Conservation (phyloP, 2,113 vertebrate genomes). For the Zapus hudsonius region DNA sequence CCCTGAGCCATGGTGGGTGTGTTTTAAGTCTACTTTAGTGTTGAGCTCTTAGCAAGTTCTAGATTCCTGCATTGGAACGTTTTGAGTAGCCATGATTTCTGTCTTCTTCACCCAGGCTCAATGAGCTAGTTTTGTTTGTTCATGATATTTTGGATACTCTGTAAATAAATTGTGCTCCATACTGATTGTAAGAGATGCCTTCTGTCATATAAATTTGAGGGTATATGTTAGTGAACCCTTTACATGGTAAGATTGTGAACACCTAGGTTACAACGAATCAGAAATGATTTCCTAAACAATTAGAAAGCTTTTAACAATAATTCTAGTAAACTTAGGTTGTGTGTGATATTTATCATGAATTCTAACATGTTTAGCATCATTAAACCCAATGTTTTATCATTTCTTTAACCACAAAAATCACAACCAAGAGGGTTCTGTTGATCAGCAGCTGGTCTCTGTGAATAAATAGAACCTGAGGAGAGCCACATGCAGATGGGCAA, state of each 20-base stretch:
- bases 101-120: too few relatives aligned
- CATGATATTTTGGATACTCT: neutral
- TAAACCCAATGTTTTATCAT: neutral
- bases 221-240: neutral
- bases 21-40: too few relatives aligned
- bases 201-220: constrained; percentile 5
- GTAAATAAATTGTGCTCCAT: neutral
- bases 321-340: constrained; percentile 22
- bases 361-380: constrained; percentile 9
- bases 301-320: constrained; percentile 31
- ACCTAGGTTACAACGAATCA: neutral
- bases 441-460: constrained; percentile 2
- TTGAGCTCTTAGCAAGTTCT: too few relatives aligned
- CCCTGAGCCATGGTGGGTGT: too few relatives aligned
- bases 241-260: neutral
- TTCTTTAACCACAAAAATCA: constrained; percentile 55
- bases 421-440: constrained; percentile 47
- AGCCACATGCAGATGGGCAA: neutral
- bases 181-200: neutral
- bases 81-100: too few relatives aligned
- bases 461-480: constrained; percentile 49
- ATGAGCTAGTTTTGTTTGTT: neutral
- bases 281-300: constrained; percentile 56
- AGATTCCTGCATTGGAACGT: too few relatives aligned
- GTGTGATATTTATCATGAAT: constrained; percentile 40